These are phyloP conservation scores for Ephydatia muelleri DNA, from an alignment of 37 sponge, comb jelly and placozoan species.

Conservation along the genomic window DNA sequence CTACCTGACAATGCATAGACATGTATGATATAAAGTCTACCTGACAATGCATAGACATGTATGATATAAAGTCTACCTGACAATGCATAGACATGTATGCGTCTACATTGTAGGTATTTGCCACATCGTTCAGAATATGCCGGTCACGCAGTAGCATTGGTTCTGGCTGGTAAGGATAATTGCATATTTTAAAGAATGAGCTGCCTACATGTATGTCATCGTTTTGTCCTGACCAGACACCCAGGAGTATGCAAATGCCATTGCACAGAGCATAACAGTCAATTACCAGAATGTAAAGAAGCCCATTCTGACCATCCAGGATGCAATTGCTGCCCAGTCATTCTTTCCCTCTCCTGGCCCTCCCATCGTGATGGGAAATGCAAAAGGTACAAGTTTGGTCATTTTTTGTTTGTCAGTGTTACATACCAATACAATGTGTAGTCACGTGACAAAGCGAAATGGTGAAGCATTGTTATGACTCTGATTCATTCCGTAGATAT, in stretches of 20 bases:
- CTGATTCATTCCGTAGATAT: too few relatives aligned
- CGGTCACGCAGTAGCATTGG: conserved; percentile 79
- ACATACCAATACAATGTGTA: too few relatives aligned
- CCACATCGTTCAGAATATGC: conserved; percentile 52
- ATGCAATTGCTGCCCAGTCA: conserved; percentile 50
- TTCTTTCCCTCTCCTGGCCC: conserved; percentile 33
- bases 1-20: too few relatives aligned
- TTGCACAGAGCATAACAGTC: conserved; percentile 60
- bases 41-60: too few relatives aligned
- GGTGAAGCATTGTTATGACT: too few relatives aligned
- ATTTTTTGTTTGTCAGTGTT: background rate
- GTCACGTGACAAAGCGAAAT: too few relatives aligned
- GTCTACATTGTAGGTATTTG: too few relatives aligned
- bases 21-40: too few relatives aligned
- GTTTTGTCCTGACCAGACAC: conserved; percentile 38
- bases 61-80: background rate
- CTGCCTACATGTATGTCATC: too few relatives aligned
- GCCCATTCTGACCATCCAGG: conserved; percentile 65
- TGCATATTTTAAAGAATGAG: background rate
- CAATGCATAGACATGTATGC: background rate
- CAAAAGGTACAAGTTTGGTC: conserved; percentile 38
- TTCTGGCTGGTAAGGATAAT: conserved; percentile 59
- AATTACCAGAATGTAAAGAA: conserved; percentile 47
- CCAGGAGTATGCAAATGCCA: conserved; percentile 60
- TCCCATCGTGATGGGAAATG: conserved; percentile 41